Base-by-base conservation (phyloP, 2,888 invertebrate genomes). In the Agrotis clavis region DNA sequence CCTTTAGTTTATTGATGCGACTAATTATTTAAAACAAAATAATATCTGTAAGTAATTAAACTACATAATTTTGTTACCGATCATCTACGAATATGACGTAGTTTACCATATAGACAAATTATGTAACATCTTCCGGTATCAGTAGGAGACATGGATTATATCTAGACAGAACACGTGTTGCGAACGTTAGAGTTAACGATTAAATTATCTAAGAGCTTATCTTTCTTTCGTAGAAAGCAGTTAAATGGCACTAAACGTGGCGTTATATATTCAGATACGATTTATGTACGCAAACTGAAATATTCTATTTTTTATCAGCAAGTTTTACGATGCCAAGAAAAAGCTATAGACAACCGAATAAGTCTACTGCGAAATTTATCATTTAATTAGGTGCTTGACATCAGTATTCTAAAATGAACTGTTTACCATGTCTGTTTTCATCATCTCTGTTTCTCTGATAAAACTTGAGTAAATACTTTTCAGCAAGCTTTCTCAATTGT, bases 171-270 rank as follows among this genome's bases (percentile, higher is more conserved):
- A 59, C 73, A 76, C 69, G 51, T 59, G 73, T 69, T 47, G 50
- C 25, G 47, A 69, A 57, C 76, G 67, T 50, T 76, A 67, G 18
- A 59, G 51, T 74, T 74, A 47, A 74, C 69, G 69, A 76, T 51
- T 25, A 30, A 76, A 53, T 76, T 68, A 77, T 74, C 77, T 69
- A 53, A 51, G 59, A 68, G 51, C 25, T 68, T 76, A 73, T 74
- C 77, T 76, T 13, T 30, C 19, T 48, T 74, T 53, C 74, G 19
- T 14, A 77, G 74, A 74, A 77, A 59, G 77, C 51, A 48, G 69
- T 53, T 76, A n/a, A 74, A 48, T 59, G 51, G 25, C 47, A 77
- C 14, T 21, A 69, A 59, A 59, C 35, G 18, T 59, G 69, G 51
- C 9, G 11, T 14, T 41, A 51, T 9, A 64, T 74, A 13, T 63